Evolutionary conservation across 2,113 vertebrate genomes (phyloP).

Genomic region (Marcusenius ussheri): DNA sequence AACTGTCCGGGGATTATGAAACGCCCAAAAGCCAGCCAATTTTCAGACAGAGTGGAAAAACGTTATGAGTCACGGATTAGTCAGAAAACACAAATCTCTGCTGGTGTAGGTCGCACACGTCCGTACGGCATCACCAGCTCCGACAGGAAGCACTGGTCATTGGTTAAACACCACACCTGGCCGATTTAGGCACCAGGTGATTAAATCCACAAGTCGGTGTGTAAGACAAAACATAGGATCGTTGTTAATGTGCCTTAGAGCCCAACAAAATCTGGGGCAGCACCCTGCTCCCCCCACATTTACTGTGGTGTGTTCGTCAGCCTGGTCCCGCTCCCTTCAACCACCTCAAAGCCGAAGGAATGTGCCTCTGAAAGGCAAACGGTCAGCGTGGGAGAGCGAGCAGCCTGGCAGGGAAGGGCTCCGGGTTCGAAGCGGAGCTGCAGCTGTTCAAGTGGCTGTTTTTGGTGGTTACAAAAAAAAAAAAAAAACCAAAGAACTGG

Average conservation of each 20-base stretch:
- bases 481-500: conserved; percentile 15
- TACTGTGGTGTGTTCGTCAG: not conserved
- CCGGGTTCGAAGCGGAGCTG: not conserved
- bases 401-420: not conserved
- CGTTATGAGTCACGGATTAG: not conserved
- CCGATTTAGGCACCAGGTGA: not conserved
- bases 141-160: not conserved
- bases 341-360: not conserved
- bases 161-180: not conserved
- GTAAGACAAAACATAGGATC: not conserved
- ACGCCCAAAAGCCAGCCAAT: not conserved
- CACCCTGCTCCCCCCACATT: not conserved
- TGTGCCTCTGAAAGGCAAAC: not conserved
- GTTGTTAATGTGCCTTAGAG: not conserved
- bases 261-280: not conserved
- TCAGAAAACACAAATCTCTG: not conserved
- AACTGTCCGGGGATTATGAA: not conserved
- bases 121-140: not conserved
- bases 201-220: not conserved
- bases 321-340: not conserved
- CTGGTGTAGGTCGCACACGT: not conserved
- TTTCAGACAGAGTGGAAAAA: not conserved
- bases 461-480: not conserved
- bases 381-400: not conserved
- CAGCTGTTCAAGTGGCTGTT: conserved; percentile 9